Evolutionary conservation across 2,888 invertebrate species (phyloP), one percentile per base, ranked within the genome.

Genomic region (Osmoderma eremita): DNA sequence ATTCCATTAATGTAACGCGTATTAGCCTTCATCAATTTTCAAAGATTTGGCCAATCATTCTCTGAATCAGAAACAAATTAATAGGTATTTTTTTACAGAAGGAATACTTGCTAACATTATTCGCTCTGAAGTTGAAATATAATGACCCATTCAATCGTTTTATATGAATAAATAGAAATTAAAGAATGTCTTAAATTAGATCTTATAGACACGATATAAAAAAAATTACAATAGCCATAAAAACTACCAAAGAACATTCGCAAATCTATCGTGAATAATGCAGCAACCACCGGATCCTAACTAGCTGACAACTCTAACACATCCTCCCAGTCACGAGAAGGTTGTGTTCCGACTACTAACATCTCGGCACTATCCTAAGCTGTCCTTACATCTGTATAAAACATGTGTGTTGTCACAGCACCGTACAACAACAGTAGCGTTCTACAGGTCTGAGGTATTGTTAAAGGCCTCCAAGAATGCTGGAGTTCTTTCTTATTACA

Each of bases 321-420:
- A 69, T 70, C 67, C 69, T 67, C 67, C 70, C 65, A 72, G 72
- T 72, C 72, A 72, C 69, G 72, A 70, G 61, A 63, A 70, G 54
- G 38, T 62, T 58, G 61, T 65, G 64, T 62, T 41, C 58, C 39
- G 48, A 64, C 67, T 64, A 61, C 45, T 67, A 56, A 65, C 49
- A 56, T 62, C 65, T 68, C 66, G 68, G 70, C 67, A 68, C 63
- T 66, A 49, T 48, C 49, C 53, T 42, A 49, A 48, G 45, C 49
- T 48, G 54, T 58, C 66, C 50, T 67, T 61, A 54, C 63, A 63
- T 63, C 63, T 63, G 63, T 63, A 63, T 51, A 63, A 63, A 53
- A 63, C 63, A 63, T 63, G 39, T 53, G 53, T 63, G 63, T 63
- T 63, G 63, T 63, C 63, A 63, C 51, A 24, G 53, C 42, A 63